Evolutionary conservation across 2,113 vertebrate species (phyloP).

Genomic region (Progne subis): DNA sequence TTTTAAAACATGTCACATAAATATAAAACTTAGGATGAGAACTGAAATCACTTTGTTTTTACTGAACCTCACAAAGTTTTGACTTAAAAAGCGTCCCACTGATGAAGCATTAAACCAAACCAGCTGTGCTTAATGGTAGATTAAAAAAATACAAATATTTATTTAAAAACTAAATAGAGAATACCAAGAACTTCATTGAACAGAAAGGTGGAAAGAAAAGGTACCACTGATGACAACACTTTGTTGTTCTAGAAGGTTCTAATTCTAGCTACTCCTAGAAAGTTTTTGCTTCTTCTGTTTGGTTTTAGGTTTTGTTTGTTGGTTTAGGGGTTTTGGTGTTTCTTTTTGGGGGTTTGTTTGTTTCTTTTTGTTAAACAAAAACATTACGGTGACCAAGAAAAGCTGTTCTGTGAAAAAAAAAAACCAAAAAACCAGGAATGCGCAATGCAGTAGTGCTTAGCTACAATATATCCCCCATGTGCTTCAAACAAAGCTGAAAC

Average conservation of each 20-base stretch:
- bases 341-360: no score
- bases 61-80: neutral
- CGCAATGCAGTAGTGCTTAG: neutral
- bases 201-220: neutral
- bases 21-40: rapidly evolving
- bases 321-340: neutral
- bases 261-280: neutral
- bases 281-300: neutral
- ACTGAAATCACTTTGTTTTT: neutral
- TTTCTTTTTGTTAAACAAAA: neutral
- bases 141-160: neutral
- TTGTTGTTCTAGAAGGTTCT: neutral
- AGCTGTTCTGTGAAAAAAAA: neutral
- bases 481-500: neutral
- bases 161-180: neutral
- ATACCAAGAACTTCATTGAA: neutral
- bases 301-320: neutral
- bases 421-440: neutral
- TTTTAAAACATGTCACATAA: neutral
- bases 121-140: neutral
- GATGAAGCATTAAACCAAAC: neutral
- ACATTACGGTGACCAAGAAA: neutral
- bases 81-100: neutral
- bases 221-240: neutral
- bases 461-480: neutral